A percentile compares a stretch with the other conserved stretches of the same genome.
Conservation (phyloP, 2,113 vertebrate species). For the Eptesicus fuscus region DNA sequence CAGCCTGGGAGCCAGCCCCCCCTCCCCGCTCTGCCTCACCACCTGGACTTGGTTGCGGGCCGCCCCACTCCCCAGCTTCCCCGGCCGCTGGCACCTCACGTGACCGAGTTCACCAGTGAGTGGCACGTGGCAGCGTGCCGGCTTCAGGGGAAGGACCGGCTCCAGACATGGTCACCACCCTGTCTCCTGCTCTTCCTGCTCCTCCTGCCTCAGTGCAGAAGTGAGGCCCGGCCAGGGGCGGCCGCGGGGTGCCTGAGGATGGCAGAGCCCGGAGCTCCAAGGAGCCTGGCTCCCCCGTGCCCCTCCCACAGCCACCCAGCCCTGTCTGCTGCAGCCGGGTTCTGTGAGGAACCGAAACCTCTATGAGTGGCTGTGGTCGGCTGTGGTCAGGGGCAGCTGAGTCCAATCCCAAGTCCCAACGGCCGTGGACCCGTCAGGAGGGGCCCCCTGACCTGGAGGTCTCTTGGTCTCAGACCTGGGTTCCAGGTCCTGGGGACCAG, state of each 20-base stretch:
- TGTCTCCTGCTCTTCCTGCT: conserved; percentile 58
- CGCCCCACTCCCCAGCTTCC: background rate
- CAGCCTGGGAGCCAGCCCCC: background rate
- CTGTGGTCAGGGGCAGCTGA: background rate
- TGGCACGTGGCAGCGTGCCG: conserved; percentile 3
- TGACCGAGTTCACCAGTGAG: background rate
- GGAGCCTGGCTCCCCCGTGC: background rate
- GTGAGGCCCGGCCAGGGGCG: background rate
- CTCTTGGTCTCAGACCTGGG: background rate
- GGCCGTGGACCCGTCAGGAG: fast-evolving
- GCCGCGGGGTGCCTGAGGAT: background rate
- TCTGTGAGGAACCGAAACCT: background rate
- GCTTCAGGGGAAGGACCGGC: conserved; percentile 32
- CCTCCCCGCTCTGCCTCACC: background rate
- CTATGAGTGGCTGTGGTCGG: fast-evolving
- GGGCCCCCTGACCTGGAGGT: background rate
- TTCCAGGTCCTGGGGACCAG: background rate
- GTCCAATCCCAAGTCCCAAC: background rate
- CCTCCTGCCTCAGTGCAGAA: conserved; percentile 63
- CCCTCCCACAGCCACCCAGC: background rate
- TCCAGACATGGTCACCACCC: conserved; percentile 47
- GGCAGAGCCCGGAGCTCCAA: background rate
- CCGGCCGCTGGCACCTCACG: background rate
- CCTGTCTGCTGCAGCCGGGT: background rate
- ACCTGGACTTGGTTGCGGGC: background rate